Percentiles rank a stretch among this genome's conserved stretches.
These are phyloP conservation scores for Eidolon dupreanum DNA, from an alignment of 2,797 vertebrate genomes.

Conservation along the genomic window DNA sequence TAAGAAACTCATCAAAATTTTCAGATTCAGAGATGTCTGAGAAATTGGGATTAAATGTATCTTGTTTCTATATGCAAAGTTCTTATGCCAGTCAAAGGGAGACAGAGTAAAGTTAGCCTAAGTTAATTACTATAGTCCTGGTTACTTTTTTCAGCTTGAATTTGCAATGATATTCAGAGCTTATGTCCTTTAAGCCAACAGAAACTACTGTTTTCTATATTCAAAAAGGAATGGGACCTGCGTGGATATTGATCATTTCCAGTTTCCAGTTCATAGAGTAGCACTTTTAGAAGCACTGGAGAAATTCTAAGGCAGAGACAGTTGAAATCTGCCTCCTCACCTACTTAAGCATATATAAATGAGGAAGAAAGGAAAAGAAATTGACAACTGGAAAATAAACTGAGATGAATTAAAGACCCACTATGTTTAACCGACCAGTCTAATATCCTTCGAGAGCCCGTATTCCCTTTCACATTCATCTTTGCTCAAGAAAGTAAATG, in stretches of 20 bases:
- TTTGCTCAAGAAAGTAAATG: constrained; percentile 68
- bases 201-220: constrained; percentile 61
- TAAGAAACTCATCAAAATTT: not conserved
- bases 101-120: not conserved
- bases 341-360: constrained; percentile 73
- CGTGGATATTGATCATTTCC: constrained; percentile 79
- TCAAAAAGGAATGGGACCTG: constrained; percentile 61
- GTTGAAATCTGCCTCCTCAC: constrained; percentile 71
- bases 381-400: constrained; percentile 78
- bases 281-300: constrained; percentile 63
- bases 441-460: constrained; percentile 68
- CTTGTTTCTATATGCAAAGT: constrained; percentile 17
- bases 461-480: constrained; percentile 68
- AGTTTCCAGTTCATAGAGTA: constrained; percentile 81
- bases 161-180: constrained; percentile 25
- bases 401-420: constrained; percentile 72
- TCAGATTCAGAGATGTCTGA: not conserved
- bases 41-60: not conserved
- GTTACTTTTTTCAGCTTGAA: constrained; percentile 49
- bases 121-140: not conserved
- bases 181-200: constrained; percentile 67
- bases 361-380: constrained; percentile 66
- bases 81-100: not conserved
- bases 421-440: constrained; percentile 72
- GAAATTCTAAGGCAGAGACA: constrained; percentile 73